phyloP scores from a whole-genome alignment of 2,888 invertebrate species.

The Nomada lathburiana region DNA sequence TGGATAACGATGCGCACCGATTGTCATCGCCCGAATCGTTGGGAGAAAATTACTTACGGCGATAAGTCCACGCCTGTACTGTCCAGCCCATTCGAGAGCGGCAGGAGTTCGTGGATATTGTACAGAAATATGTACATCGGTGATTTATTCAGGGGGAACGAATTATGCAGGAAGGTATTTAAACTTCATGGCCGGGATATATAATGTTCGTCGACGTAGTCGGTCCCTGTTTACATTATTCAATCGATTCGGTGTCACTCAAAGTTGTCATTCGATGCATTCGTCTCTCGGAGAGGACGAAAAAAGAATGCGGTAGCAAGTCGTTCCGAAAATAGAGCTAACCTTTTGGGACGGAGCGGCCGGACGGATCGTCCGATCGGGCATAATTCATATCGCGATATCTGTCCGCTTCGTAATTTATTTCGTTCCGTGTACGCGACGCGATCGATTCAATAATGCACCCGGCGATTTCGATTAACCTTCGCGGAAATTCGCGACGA shows the following conservation, averaged over 20 bases:
- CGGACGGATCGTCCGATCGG: constrained; percentile 12
- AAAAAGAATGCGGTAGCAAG: no score
- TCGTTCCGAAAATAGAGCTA: constrained; percentile 41
- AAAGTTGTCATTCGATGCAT: background rate
- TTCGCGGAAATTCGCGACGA: background rate
- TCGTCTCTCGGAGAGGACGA: background rate
- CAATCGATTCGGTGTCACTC: constrained; percentile 11
- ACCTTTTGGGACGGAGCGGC: constrained; percentile 27
- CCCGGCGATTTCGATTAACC: constrained; percentile 28
- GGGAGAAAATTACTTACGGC: background rate
- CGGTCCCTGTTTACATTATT: background rate
- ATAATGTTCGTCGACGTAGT: no score
- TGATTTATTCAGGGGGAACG: background rate
- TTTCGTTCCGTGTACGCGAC: constrained; percentile 6
- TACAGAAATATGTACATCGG: background rate
- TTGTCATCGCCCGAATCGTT: background rate
- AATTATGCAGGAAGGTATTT: no score
- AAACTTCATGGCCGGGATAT: no score
- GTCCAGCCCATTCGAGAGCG: no score
- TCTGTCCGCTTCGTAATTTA: constrained; percentile 45
- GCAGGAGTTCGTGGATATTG: background rate
- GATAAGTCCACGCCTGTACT: background rate
- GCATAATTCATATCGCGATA: constrained; percentile 41
- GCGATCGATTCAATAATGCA: constrained; percentile 40
- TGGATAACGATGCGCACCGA: background rate